Conservation (phyloP, 2,113 vertebrate species). For the Echinops telfairi region DNA sequence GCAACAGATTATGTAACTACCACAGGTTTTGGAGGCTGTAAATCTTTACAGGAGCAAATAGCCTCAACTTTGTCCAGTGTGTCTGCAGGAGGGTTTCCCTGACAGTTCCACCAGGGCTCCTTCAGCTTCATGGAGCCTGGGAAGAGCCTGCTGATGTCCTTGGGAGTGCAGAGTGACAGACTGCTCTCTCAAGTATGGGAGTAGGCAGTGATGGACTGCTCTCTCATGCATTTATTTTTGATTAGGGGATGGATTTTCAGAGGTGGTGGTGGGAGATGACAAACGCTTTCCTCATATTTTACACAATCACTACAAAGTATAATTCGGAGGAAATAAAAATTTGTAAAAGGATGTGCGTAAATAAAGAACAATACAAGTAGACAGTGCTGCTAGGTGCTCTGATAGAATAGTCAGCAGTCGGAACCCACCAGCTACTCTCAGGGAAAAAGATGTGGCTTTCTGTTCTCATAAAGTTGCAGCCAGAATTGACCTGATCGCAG, state of each 20-base stretch:
- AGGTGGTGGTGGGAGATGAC: not conserved
- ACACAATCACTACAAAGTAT: not conserved
- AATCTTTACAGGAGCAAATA: too few species aligned
- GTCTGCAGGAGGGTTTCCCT: too few species aligned
- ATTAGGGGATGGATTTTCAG: not conserved
- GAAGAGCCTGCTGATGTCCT: not conserved
- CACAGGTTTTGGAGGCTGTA: too few species aligned
- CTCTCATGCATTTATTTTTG: not conserved
- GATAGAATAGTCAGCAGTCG: too few species aligned
- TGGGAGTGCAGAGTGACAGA: not conserved
- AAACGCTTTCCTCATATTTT: not conserved
- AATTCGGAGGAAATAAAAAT: slow-evolving; percentile 28
- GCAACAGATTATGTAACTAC: too few species aligned
- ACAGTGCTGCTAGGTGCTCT: not conserved
- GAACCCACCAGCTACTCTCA: too few species aligned
- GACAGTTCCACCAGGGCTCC: too few species aligned
- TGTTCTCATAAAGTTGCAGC: too few species aligned
- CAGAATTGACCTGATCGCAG: too few species aligned
- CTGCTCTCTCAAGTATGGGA: not conserved
- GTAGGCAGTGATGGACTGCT: too few species aligned
- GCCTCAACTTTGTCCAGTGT: too few species aligned
- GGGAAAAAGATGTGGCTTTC: too few species aligned
- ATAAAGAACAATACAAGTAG: not conserved
- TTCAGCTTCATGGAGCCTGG: not conserved
- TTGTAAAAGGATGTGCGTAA: not conserved